Evolutionary conservation across 2,888 invertebrate species (phyloP).

Genomic region (Eledona agricola): DNA sequence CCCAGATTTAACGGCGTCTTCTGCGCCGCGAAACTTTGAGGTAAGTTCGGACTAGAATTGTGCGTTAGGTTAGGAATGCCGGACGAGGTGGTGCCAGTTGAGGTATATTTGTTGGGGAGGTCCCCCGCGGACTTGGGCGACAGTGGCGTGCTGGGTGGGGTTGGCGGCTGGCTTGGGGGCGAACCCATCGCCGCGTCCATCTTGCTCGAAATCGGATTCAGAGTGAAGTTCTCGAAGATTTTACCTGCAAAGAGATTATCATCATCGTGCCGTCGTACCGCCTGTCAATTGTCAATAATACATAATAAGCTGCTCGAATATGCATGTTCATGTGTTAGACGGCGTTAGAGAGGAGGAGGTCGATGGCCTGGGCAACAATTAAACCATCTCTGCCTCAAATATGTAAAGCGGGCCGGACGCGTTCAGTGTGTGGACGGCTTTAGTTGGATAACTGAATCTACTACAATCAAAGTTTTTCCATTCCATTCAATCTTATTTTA

Average conservation of each 20-base stretch:
- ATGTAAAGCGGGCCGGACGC: no score
- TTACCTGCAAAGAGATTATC: slow-evolving; percentile 57
- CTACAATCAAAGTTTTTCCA: no score
- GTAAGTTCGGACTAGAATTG: slow-evolving; percentile 57
- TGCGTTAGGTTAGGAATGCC: slow-evolving; percentile 51
- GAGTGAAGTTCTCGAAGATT: slow-evolving; percentile 63
- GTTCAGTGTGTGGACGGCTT: no score
- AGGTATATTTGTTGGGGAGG: slow-evolving; percentile 29
- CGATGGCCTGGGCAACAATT: slow-evolving; percentile 32
- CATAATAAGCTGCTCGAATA: slow-evolving; percentile 36
- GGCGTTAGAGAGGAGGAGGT: slow-evolving; percentile 30
- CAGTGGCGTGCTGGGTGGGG: slow-evolving; percentile 64
- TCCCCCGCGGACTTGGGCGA: slow-evolving; percentile 55
- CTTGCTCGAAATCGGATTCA: slow-evolving; percentile 47
- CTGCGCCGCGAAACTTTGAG: slow-evolving; percentile 50
- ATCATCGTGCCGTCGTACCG: slow-evolving; percentile 6
- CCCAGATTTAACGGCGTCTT: slow-evolving; percentile 53
- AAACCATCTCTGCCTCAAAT: slow-evolving; percentile 37
- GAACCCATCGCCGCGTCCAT: slow-evolving; percentile 40
- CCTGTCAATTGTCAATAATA: slow-evolving; percentile 37
- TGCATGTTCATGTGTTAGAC: slow-evolving; percentile 38
- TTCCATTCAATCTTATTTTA: no score
- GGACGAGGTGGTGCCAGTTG: slow-evolving; percentile 41
- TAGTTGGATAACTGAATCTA: no score
- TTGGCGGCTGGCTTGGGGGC: slow-evolving; percentile 64